Evolutionary conservation across 2,113 vertebrate species (phyloP), one percentile per base, ranked within the genome.

Genomic region (Silurus asotus): DNA sequence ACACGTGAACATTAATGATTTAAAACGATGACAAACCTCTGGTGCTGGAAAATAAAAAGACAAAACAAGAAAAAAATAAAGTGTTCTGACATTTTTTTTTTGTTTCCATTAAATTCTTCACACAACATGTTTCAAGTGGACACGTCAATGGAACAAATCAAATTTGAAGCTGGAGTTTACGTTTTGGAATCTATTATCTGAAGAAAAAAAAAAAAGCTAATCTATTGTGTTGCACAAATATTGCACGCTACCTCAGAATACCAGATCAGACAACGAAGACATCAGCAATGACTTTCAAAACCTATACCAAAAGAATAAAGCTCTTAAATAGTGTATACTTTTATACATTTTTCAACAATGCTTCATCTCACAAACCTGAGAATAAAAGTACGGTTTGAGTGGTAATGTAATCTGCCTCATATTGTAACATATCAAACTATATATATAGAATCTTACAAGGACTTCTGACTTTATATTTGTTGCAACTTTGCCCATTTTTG

Each of bases 191-290:
- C 37, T 1, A 37, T 37, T 37, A 37, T 69, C 15, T 2, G 45
- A 19, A 53, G 37, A 56, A 37, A 17, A 48, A 13, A 6, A 51
- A 48, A 86, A 92, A 91, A 81, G 88, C 86, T 90, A 92, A 92
- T 88, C 49, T 90, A 90, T 92, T 91, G 91, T 91, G 81, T 93
- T 94, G 94, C 94, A 93, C 93, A 94, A 95, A 94, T 94, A 94
- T 95, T 95, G 95, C 94, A 95, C 92, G 92, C 91, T 93, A 92
- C 87, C 90, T 90, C 91, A 85, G 91, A 93, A 92, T 92, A 92
- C 85, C 86, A 89, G 49, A 88, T 92, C 91, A 92, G 53, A 89
- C 64, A 87, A 88, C 64, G 89, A 85, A 91, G 80, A 92, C 90
- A 81, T 86, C 45, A 83, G 89, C 74, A 86, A 90, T 84, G 89